Percentiles rank a stretch among this genome's conserved stretches.
Conservation (phyloP, 2,797 vertebrate genomes). For the Podarcis lilfordi region DNA sequence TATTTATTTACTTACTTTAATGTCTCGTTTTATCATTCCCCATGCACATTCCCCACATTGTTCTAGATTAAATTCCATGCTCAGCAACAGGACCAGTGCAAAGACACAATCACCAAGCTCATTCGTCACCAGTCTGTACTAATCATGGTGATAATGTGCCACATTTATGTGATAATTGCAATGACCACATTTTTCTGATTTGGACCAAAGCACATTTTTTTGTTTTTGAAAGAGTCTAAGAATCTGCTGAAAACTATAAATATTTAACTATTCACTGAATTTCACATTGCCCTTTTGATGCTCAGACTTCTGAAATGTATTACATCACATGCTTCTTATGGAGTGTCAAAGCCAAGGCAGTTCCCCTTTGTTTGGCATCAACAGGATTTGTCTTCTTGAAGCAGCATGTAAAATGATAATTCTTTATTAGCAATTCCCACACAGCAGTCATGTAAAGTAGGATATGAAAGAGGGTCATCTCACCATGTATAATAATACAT, state of each 20-base stretch:
- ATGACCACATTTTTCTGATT: not conserved
- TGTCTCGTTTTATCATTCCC: not conserved
- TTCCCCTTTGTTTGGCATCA: conserved; percentile 35
- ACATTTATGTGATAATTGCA: not conserved
- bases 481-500: conserved; percentile 48
- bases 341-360: not conserved
- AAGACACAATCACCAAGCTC: not conserved
- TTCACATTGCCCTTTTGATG: not conserved
- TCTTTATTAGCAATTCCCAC: conserved; percentile 62
- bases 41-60: no score
- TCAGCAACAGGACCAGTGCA: not conserved
- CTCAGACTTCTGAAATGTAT: not conserved
- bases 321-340: fast-evolving
- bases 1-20: not conserved
- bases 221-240: not conserved
- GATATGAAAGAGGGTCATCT: conserved; percentile 56
- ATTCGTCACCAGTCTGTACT: not conserved
- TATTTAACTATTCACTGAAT: conserved; percentile 7
- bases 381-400: conserved; percentile 53
- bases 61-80: no score
- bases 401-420: conserved; percentile 47
- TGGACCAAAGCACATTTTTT: not conserved
- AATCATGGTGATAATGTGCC: not conserved
- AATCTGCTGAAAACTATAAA: not conserved
- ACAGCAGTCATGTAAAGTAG: conserved; percentile 42